Conservation (phyloP, 53 echinoderm and acorn worm species). For the Temnopleurus reevesii region DNA sequence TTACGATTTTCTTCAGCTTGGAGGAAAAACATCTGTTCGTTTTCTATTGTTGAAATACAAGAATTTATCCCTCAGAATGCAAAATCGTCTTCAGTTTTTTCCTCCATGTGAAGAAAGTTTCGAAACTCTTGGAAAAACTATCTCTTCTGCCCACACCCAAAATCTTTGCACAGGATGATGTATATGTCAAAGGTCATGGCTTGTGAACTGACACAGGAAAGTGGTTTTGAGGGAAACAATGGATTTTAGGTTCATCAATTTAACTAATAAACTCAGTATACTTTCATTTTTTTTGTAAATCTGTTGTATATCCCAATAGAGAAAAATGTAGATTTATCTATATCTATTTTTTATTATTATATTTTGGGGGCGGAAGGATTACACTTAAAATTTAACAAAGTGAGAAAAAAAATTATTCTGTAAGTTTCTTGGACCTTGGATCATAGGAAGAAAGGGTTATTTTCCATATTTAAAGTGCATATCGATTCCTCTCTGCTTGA, state of each 20-base stretch:
- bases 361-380: too few species aligned
- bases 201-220: not conserved
- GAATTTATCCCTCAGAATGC: not conserved
- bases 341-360: not conserved
- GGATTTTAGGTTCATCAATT: not conserved
- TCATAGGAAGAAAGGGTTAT: too few species aligned
- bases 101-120: not conserved
- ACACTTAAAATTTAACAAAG: too few species aligned
- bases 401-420: too few species aligned
- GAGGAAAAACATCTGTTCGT: not conserved
- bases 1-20: not conserved
- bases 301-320: too few species aligned
- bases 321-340: not conserved
- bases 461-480: too few species aligned
- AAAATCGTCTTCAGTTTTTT: not conserved
- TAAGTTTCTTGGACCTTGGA: too few species aligned
- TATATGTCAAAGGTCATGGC: slow-evolving; percentile 4
- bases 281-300: not conserved
- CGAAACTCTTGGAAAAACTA: slow-evolving; percentile 17
- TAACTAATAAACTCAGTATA: not conserved
- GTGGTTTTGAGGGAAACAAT: not conserved
- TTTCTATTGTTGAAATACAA: not conserved
- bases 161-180: not conserved
- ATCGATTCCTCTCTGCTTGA: too few species aligned
- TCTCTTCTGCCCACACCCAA: slow-evolving; percentile 30